These are phyloP conservation scores for Balaeniceps rex DNA, from an alignment of 2,113 vertebrate species.

Conservation along the genomic window DNA sequence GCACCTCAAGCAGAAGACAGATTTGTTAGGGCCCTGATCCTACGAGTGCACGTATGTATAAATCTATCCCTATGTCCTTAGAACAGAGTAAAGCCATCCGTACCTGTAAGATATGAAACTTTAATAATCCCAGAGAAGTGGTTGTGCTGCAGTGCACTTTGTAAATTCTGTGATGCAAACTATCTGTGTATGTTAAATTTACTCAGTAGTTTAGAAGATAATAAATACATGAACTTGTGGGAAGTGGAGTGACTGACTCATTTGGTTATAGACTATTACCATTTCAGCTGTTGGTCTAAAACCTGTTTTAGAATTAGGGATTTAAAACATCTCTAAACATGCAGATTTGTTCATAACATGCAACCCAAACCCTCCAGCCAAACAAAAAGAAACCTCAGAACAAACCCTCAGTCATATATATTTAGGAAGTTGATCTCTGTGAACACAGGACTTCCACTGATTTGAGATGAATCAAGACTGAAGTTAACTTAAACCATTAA, in stretches of 20 bases:
- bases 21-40: neutral
- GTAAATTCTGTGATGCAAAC: neutral
- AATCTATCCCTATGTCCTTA: neutral
- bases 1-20: neutral
- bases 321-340: neutral
- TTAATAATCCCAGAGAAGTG: neutral
- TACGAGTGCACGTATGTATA: neutral
- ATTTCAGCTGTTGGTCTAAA: neutral
- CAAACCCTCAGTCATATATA: rapidly evolving
- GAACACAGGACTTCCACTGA: neutral
- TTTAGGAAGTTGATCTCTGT: neutral
- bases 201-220: neutral
- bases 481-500: neutral
- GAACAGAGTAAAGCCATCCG: neutral
- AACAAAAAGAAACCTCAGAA: neutral
- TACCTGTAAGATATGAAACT: neutral
- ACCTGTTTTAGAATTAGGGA: neutral
- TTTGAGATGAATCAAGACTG: neutral
- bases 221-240: neutral
- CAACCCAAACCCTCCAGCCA: neutral
- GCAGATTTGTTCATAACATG: neutral
- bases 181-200: neutral
- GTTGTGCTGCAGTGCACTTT: neutral
- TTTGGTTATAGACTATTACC: neutral
- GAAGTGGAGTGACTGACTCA: neutral